A percentile compares a stretch with the other conserved stretches of the same genome.
These are phyloP conservation scores for Varanus komodoensis DNA, from an alignment of 2,113 vertebrate genomes.

Conservation along the genomic window DNA sequence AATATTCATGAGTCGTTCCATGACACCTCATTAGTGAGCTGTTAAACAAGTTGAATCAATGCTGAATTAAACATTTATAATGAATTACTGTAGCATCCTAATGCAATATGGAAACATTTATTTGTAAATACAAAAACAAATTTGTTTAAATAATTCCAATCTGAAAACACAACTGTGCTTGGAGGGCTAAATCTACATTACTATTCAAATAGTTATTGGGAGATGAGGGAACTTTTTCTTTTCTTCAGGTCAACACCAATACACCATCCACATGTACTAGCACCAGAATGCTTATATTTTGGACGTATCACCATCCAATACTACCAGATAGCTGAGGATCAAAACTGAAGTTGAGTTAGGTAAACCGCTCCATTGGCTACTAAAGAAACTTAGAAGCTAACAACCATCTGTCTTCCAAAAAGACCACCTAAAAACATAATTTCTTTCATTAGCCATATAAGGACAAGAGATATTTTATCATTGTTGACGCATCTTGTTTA, in stretches of 20 bases:
- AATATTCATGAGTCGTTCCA: conserved; percentile 58
- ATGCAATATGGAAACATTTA: conserved; percentile 31
- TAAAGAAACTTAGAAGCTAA: background rate
- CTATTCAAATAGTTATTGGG: conserved; percentile 1
- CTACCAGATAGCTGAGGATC: background rate
- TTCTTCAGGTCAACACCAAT: conserved; percentile 10
- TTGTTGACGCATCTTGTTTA: background rate
- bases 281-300: accelerated
- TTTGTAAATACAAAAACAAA: conserved; percentile 16
- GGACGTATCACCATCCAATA: background rate
- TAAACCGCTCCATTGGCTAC: accelerated
- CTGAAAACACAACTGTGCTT: conserved; percentile 19
- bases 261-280: background rate
- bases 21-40: conserved; percentile 60
- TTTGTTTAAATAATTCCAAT: conserved; percentile 21
- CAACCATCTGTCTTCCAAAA: background rate
- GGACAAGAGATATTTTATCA: background rate
- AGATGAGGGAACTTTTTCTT: background rate
- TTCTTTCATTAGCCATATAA: background rate
- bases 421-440: background rate
- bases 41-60: conserved; percentile 59
- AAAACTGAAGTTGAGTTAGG: background rate
- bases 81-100: conserved; percentile 39
- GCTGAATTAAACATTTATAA: conserved; percentile 49
- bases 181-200: background rate